Percentiles rank a stretch among this genome's conserved stretches.
Evolutionary conservation across 2,888 invertebrate species (phyloP).

Genomic region (Machimus atricapillus): DNA sequence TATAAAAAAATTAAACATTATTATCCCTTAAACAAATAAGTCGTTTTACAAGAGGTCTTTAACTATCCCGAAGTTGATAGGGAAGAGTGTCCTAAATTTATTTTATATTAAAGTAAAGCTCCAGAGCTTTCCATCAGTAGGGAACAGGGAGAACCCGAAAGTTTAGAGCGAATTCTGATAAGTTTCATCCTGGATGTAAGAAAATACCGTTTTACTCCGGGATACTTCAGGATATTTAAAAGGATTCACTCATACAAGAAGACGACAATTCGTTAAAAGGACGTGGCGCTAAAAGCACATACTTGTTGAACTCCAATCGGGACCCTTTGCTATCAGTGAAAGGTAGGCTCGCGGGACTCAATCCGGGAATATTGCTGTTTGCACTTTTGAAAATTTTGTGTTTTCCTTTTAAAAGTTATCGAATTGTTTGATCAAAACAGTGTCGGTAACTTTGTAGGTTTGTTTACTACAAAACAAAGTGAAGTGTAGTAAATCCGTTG

Average conservation of each 20-base stretch:
- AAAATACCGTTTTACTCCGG: slow-evolving; percentile 28
- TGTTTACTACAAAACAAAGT: background rate
- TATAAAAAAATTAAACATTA: background rate
- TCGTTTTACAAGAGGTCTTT: background rate
- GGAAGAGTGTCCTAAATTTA: background rate
- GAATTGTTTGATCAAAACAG: background rate
- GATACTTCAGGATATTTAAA: slow-evolving; percentile 6
- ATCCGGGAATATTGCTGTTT: background rate
- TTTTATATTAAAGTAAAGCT: background rate
- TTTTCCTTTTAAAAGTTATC: background rate
- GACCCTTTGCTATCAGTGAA: background rate
- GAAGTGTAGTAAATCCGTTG: background rate
- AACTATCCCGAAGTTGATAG: background rate
- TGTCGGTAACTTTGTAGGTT: background rate
- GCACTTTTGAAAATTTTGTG: background rate
- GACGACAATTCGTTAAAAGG: background rate
- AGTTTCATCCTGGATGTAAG: background rate
- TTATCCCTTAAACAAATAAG: background rate
- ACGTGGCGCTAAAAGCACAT: background rate
- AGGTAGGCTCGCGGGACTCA: background rate
- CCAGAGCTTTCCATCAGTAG: background rate
- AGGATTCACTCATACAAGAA: slow-evolving; percentile 4
- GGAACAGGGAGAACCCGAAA: background rate
- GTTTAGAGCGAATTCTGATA: background rate
- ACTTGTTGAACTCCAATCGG: background rate